Evolutionary conservation across 2,888 invertebrate genomes (phyloP).

Genomic region (Agrochola macilenta): DNA sequence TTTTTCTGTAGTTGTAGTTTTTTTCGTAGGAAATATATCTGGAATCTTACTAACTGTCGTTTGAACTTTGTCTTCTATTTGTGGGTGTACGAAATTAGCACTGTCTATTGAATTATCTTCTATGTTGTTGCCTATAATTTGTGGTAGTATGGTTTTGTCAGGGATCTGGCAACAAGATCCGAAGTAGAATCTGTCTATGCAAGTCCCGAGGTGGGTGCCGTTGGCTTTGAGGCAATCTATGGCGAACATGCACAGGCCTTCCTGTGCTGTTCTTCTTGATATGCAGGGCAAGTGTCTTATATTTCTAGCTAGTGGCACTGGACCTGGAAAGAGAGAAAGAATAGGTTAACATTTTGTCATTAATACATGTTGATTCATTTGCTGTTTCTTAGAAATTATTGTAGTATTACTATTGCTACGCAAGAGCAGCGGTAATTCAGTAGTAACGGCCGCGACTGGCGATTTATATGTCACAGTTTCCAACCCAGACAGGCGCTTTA

Average conservation of each 20-base stretch:
- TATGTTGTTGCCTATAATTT: slow-evolving; percentile 91
- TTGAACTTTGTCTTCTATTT: slow-evolving; percentile 81
- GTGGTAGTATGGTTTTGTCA: slow-evolving; percentile 87
- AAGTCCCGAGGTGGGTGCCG: slow-evolving; percentile 97
- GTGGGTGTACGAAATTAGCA: slow-evolving; percentile 86
- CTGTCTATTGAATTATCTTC: slow-evolving; percentile 91
- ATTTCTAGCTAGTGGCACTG: slow-evolving; percentile 95
- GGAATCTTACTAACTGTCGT: slow-evolving; percentile 65
- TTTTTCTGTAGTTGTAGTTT: slow-evolving; percentile 72
- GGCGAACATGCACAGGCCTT: slow-evolving; percentile 98
- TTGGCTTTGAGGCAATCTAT: slow-evolving; percentile 97
- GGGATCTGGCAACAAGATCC: slow-evolving; percentile 97
- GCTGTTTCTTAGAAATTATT: background rate
- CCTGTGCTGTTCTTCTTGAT: slow-evolving; percentile 94
- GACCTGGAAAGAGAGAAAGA: slow-evolving; percentile 83
- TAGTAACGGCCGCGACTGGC: too few species aligned
- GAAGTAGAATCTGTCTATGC: slow-evolving; percentile 98
- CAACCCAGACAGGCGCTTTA: too few species aligned
- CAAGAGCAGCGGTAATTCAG: too few species aligned
- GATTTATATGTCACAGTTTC: too few species aligned
- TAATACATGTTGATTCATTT: too few species aligned
- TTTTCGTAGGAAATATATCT: slow-evolving; percentile 65
- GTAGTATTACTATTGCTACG: background rate
- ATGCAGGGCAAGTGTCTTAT: slow-evolving; percentile 97
- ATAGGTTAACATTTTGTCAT: slow-evolving; percentile 45